A percentile compares a stretch with the other conserved stretches of the same genome.
Evolutionary conservation across 2,113 vertebrate genomes (phyloP).

Genomic region (Nothoprocta pentlandii): DNA sequence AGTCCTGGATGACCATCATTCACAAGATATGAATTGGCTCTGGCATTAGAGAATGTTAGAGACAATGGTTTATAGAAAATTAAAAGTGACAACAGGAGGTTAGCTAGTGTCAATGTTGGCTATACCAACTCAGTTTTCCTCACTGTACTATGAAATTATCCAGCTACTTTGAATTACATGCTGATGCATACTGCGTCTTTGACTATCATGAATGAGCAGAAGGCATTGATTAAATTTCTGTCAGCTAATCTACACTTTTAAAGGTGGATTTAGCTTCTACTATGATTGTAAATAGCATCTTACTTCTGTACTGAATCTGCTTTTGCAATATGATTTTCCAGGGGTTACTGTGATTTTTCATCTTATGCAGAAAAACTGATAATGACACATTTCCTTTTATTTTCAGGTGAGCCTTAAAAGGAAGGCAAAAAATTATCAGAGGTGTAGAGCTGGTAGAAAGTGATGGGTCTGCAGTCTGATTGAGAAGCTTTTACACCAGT

Average conservation of each 20-base stretch:
- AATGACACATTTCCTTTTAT: neutral
- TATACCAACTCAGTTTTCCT: slow-evolving; percentile 5
- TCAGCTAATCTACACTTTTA: neutral
- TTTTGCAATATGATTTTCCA: neutral
- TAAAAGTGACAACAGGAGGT: slow-evolving; percentile 3
- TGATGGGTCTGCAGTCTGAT: neutral
- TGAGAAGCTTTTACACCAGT: neutral
- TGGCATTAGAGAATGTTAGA: neutral
- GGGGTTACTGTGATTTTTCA: neutral
- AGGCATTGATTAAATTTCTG: slow-evolving; percentile 46
- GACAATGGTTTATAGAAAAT: neutral
- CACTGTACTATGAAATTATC: slow-evolving; percentile 18
- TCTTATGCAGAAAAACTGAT: neutral
- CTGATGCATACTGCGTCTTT: neutral
- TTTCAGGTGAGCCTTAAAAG: neutral
- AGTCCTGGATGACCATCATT: neutral
- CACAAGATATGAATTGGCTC: neutral
- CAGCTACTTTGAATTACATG: neutral
- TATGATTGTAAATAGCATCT: neutral
- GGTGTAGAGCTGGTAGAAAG: neutral
- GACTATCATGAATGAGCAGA: slow-evolving; percentile 40
- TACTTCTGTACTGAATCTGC: neutral
- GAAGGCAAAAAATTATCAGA: neutral
- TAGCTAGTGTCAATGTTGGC: neutral
- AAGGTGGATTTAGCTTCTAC: slow-evolving; percentile 4